Evolutionary conservation across 1,140 invertebrate genomes (phyloP).

Genomic region (Zaprionus taronus): DNA sequence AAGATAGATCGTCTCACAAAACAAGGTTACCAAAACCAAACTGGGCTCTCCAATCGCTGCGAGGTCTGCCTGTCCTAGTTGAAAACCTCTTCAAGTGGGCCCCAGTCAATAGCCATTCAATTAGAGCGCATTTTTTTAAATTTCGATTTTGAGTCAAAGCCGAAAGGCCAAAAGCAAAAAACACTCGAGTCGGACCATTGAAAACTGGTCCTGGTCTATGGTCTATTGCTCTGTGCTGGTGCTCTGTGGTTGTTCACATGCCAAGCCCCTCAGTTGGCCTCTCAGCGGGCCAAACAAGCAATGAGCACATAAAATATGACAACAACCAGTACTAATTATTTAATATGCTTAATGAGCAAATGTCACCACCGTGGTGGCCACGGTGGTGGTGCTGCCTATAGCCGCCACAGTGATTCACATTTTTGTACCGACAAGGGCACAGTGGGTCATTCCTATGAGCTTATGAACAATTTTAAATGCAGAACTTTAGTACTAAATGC

Average conservation of each 20-base stretch:
- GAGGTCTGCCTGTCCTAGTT: slow-evolving; percentile 12
- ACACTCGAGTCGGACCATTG: slow-evolving; percentile 32
- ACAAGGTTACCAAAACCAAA: slow-evolving; percentile 5
- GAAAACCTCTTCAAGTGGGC: not conserved
- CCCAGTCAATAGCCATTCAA: slow-evolving; percentile 57
- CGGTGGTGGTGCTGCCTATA: slow-evolving; percentile 23
- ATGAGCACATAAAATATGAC: slow-evolving; percentile 75
- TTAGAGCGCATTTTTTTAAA: slow-evolving; percentile 48
- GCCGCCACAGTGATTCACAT: slow-evolving; percentile 38
- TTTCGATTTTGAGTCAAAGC: slow-evolving; percentile 20
- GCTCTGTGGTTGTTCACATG: not conserved
- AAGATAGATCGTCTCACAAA: not conserved
- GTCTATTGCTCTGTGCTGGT: not conserved
- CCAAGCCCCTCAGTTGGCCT: slow-evolving; percentile 53
- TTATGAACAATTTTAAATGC: no score
- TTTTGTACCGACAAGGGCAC: slow-evolving; percentile 24
- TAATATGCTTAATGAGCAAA: slow-evolving; percentile 80
- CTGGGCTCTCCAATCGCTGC: not conserved
- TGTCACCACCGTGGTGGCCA: slow-evolving; percentile 69
- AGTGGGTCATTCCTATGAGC: slow-evolving; percentile 28
- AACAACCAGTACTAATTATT: slow-evolving; percentile 79
- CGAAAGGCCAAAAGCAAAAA: slow-evolving; percentile 46
- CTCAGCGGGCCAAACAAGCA: slow-evolving; percentile 64
- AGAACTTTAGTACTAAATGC: no score
- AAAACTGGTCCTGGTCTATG: slow-evolving; percentile 63